Conservation (phyloP, 2,797 vertebrate species). For the Anabacerthia variegaticeps region DNA sequence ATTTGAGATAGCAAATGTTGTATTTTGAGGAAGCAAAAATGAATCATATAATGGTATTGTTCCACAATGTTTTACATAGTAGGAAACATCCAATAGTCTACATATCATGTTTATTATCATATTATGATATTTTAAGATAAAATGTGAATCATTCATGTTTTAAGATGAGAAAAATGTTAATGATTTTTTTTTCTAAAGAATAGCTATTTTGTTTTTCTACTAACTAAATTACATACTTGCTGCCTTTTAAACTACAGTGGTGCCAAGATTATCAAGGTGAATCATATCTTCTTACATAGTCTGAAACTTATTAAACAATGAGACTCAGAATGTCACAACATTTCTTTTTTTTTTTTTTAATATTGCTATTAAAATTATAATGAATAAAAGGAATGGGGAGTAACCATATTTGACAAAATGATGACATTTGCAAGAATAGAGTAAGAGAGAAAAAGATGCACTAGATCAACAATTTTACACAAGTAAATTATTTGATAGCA, state of each 20-base stretch:
- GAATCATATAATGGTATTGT: not conserved
- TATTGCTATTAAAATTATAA: not conserved
- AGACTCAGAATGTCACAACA: rapidly evolving
- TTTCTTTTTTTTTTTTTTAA: not conserved
- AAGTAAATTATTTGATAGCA: not conserved
- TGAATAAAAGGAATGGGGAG: not conserved
- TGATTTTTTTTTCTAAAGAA: not conserved
- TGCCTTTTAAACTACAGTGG: not conserved
- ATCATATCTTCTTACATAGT: not conserved
- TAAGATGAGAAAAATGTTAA: not conserved
- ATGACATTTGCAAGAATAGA: not conserved
- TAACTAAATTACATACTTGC: not conserved
- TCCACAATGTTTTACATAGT: not conserved
- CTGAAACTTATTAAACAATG: not conserved
- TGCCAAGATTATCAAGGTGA: not conserved
- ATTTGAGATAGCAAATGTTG: not conserved
- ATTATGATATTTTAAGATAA: not conserved
- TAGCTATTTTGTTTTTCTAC: not conserved
- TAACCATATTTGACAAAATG: not conserved
- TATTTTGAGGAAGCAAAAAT: not conserved
- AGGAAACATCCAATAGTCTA: not conserved
- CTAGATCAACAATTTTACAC: not conserved
- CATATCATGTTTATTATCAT: not conserved
- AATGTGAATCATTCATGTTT: not conserved
- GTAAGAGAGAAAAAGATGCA: not conserved